Evolutionary conservation across 2,888 invertebrate genomes (phyloP).

Genomic region (Encarsia formosa): DNA sequence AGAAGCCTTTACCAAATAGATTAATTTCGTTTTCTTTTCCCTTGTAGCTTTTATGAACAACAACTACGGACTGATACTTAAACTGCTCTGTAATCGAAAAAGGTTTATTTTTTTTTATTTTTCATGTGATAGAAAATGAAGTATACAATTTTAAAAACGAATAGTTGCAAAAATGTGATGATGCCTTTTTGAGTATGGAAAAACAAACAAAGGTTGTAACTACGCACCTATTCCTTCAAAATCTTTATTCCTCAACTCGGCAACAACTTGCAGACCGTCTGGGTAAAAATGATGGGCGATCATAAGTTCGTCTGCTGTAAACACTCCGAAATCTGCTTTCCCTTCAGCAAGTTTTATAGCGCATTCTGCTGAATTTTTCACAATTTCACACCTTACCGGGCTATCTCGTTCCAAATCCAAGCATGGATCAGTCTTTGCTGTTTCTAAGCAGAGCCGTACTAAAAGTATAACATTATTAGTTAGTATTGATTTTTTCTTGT

Average conservation of each 20-base stretch:
- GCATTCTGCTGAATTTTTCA: constrained; percentile 58
- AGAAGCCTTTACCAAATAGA: constrained; percentile 57
- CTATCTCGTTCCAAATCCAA: constrained; percentile 23
- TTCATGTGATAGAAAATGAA: background rate
- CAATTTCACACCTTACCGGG: constrained; percentile 34
- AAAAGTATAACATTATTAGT: no score
- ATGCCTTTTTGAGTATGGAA: background rate
- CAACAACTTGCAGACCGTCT: constrained; percentile 34
- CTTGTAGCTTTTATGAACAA: constrained; percentile 54
- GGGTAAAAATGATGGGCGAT: constrained; percentile 50
- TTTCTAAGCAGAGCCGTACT: no score
- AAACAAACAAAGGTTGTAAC: background rate
- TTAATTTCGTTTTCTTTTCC: constrained; percentile 48
- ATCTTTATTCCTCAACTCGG: constrained; percentile 36
- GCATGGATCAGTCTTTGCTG: no score
- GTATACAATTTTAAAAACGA: background rate
- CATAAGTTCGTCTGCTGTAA: constrained; percentile 43
- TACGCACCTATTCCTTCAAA: background rate
- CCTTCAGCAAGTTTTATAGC: constrained; percentile 56
- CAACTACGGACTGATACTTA: constrained; percentile 60
- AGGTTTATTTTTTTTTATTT: background rate
- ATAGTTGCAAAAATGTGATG: background rate
- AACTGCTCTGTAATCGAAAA: constrained; percentile 47
- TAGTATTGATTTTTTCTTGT: no score
- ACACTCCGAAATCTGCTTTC: constrained; percentile 57